Conservation (phyloP, 2,797 vertebrate genomes). For the Melanotaenia maccullochi region DNA sequence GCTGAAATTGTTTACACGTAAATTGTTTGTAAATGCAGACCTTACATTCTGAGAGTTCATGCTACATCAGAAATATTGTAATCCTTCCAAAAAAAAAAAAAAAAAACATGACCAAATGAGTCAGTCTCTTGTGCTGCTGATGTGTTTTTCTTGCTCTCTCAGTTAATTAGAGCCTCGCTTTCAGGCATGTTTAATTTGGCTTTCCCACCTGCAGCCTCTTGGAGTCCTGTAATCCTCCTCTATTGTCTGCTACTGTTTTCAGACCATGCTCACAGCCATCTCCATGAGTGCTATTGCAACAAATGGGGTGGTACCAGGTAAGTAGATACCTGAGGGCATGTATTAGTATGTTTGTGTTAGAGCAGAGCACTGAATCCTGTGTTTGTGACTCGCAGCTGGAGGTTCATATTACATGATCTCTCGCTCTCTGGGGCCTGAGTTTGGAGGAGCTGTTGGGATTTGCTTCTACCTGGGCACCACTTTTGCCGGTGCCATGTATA, state of each 20-base stretch:
- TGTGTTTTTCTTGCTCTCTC: conserved; percentile 4
- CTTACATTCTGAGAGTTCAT: background rate
- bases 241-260: conserved; percentile 60
- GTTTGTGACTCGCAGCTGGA: conserved; percentile 86
- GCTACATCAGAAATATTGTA: background rate
- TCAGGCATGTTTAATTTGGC: conserved; percentile 12
- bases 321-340: conserved; percentile 30
- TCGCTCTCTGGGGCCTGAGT: conserved; percentile 95
- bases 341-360: conserved; percentile 6
- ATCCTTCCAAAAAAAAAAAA: too few species aligned
- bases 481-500: conserved; percentile 98
- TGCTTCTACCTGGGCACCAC: conserved; percentile 99
- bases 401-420: conserved; percentile 99
- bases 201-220: conserved; percentile 25
- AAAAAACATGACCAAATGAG: conserved; percentile 1
- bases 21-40: background rate
- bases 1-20: background rate
- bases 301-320: conserved; percentile 98
- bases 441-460: conserved; percentile 96
- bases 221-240: conserved; percentile 5
- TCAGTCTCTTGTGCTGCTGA: conserved; percentile 1
- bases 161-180: conserved; percentile 8
- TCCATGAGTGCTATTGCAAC: conserved; percentile 99
- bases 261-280: conserved; percentile 99
- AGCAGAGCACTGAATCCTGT: conserved; percentile 17